Evolutionary conservation across 2,797 vertebrate species (phyloP), one percentile per base, ranked within the genome.

Genomic region (Danio choprae): DNA sequence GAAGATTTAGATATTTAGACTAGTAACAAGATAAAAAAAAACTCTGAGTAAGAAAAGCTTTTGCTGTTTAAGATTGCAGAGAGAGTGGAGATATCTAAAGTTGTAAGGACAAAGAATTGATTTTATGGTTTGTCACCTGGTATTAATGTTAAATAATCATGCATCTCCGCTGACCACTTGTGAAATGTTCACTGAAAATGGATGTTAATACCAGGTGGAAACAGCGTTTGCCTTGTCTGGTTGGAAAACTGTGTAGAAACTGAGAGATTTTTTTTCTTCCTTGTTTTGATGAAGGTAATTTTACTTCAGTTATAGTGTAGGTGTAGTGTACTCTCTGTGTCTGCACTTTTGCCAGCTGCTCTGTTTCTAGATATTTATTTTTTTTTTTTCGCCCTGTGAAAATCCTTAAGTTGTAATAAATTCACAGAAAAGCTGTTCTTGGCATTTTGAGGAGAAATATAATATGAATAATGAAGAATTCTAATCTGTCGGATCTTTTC

Each of bases 211-310:
- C n/a, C n/a, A n/a, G n/a, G n/a, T n/a, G n/a, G n/a, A n/a, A n/a
- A n/a, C n/a, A n/a, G n/a, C n/a, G n/a, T 12, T 56, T 56, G 1
- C 18, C 9, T n/a, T 11, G 16, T 51, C 50, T 51, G 50, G 50
- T 50, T 50, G 16, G 48, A 50, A 50, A 15, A 50, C 15, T 16
- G 48, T 38, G 36, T 51, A n/a, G n/a, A n/a, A n/a, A n/a, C n/a
- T n/a, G n/a, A n/a, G n/a, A n/a, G 29, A 29, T 1, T 29, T 29
- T n/a, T n/a, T 29, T 29, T 29, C 3, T 3, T 29, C 10, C 29
- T 59, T 29, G 58, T 36, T 59, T 29, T 68, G 63, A 68, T 50
- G 16, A 69, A n/a, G 5, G 16, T 11, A n/a, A 50, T 69, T 51
- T 38, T 51, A 16, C 15, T 51, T 69, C 9, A 51, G 11, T 69